Percentiles rank a stretch among this genome's conserved stretches.
Conservation (phyloP, 2,797 vertebrate species). For the Sebastes hopkinsi region DNA sequence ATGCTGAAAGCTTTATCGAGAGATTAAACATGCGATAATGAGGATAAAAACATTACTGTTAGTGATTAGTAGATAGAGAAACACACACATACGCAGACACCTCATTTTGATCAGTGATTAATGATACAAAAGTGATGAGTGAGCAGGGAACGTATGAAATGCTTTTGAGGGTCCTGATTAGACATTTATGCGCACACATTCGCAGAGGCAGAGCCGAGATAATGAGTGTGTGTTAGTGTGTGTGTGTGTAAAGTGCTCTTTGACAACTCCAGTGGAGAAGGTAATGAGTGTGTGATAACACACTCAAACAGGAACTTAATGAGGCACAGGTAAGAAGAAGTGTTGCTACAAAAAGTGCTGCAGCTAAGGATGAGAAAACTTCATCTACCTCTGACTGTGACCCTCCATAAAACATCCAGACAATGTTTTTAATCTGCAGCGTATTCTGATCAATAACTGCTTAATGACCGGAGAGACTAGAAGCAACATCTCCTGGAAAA, state of each 20-base stretch:
- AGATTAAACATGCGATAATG: slow-evolving; percentile 33
- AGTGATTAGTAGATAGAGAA: neutral
- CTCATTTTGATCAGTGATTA: slow-evolving; percentile 46
- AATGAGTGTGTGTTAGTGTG: slow-evolving; percentile 43
- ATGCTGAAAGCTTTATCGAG: slow-evolving; percentile 14
- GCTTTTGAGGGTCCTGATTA: slow-evolving; percentile 43
- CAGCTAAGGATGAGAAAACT: slow-evolving; percentile 19
- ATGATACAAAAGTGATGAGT: slow-evolving; percentile 50
- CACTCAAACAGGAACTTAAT: slow-evolving; percentile 68
- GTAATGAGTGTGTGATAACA: slow-evolving; percentile 69
- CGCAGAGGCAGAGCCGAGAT: slow-evolving; percentile 28
- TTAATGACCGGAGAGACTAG: slow-evolving; percentile 20
- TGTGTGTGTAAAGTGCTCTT: slow-evolving; percentile 48
- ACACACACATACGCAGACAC: neutral
- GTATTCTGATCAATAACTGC: slow-evolving; percentile 42
- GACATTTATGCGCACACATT: slow-evolving; percentile 31
- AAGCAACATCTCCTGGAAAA: neutral
- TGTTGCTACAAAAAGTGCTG: slow-evolving; percentile 7
- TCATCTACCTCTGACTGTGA: neutral
- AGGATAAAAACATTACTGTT: slow-evolving; percentile 29
- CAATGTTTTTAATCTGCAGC: slow-evolving; percentile 21
- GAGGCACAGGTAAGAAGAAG: slow-evolving; percentile 60
- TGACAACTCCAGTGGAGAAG: slow-evolving; percentile 67
- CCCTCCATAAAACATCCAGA: slow-evolving; percentile 12
- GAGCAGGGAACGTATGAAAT: slow-evolving; percentile 26